phyloP scores from a whole-genome alignment of 2,797 vertebrate species.

The Catamblyrhynchus diadema region DNA sequence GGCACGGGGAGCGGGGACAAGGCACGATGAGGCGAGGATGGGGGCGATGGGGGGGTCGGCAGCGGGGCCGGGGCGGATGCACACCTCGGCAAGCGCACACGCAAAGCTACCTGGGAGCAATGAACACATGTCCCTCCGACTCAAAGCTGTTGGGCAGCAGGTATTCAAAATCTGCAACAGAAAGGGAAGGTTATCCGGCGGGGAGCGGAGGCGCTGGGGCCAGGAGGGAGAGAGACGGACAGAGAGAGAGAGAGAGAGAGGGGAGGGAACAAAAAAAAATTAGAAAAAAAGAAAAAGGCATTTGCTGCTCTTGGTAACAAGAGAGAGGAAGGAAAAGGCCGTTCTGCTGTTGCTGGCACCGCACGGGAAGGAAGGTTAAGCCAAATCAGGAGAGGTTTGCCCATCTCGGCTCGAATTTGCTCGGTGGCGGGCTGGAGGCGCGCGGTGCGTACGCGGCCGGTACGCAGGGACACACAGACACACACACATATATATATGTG shows the following conservation, averaged over 20 bases:
- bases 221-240: conserved; percentile 69
- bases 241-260: not conserved
- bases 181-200: conserved; percentile 94
- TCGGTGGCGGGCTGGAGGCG: conserved; percentile 62
- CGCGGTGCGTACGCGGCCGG: conserved; percentile 59
- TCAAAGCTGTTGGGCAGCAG: conserved; percentile 99
- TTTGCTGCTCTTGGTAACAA: conserved; percentile 64
- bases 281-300: not conserved
- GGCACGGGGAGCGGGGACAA: not conserved
- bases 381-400: conserved; percentile 71
- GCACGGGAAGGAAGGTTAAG: conserved; percentile 75
- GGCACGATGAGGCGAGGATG: conserved; percentile 48
- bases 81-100: conserved; percentile 83
- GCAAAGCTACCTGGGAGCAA: conserved; percentile 98
- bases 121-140: conserved; percentile 99
- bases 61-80: conserved; percentile 63
- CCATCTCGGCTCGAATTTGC: conserved; percentile 41
- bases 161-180: conserved; percentile 99
- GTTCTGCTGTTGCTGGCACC: conserved; percentile 72
- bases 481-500: conserved; percentile 67
- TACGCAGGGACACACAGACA: conserved; percentile 65
- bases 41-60: conserved; percentile 41
- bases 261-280: not conserved
- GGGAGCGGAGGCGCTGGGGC: conserved; percentile 65
- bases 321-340: conserved; percentile 67